Conservation (phyloP, 2,113 vertebrate genomes). For the Platichthys flesus region DNA sequence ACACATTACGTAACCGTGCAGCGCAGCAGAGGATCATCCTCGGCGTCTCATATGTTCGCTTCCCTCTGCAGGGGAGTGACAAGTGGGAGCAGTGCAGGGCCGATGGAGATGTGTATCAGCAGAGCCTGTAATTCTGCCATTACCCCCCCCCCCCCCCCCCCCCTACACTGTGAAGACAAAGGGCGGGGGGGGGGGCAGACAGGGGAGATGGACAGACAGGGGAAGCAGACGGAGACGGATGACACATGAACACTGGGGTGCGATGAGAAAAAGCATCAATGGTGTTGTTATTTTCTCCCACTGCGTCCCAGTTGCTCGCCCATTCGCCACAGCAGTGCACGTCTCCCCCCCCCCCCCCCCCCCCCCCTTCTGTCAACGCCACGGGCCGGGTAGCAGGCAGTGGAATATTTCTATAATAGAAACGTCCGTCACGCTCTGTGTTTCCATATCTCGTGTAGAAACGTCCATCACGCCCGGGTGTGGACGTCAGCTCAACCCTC, state of each 20-base stretch:
- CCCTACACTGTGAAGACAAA: background rate
- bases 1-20: constrained; percentile 56
- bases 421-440: too few species aligned
- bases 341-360: background rate
- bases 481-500: too few species aligned
- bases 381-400: constrained; percentile 30
- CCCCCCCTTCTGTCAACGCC: constrained; percentile 14
- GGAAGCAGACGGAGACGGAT: background rate
- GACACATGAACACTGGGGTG: background rate
- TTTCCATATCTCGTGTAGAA: too few species aligned
- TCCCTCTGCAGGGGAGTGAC: constrained; percentile 59
- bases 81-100: constrained; percentile 49
- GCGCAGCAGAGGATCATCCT: constrained; percentile 50
- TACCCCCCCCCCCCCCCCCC: background rate
- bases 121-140: constrained; percentile 31
- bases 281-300: constrained; percentile 20
- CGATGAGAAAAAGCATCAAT: constrained; percentile 40
- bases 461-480: constrained; percentile 69
- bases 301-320: constrained; percentile 23
- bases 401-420: constrained; percentile 65
- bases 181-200: too few species aligned
- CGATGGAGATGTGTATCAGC: constrained; percentile 47
- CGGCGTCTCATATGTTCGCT: constrained; percentile 58
- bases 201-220: background rate
- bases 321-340: background rate